A percentile compares a stretch with the other conserved stretches of the same genome.
phyloP scores from a whole-genome alignment of 2,113 vertebrate species.

The Camelus dromedarius region DNA sequence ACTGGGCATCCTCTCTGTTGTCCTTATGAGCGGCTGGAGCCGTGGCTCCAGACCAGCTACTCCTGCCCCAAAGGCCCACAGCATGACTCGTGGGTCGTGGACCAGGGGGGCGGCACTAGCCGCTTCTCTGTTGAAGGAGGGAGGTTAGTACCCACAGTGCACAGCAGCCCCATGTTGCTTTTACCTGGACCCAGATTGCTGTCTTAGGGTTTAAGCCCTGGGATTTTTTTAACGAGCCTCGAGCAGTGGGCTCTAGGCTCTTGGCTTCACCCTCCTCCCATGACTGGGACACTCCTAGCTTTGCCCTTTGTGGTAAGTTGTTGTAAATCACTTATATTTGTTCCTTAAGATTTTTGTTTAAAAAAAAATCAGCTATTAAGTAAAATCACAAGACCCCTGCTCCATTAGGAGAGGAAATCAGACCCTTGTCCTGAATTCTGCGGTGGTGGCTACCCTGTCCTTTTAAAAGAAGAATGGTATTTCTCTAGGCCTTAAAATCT shows the following conservation, averaged over 20 bases:
- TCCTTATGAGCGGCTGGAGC: not conserved
- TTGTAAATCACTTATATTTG: not conserved
- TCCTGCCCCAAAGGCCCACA: too few species aligned
- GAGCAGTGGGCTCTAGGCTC: rapidly evolving
- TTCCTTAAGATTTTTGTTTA: not conserved
- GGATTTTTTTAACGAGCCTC: not conserved
- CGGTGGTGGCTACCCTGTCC: not conserved
- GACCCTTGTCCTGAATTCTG: not conserved
- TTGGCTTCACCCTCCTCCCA: not conserved
- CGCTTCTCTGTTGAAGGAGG: not conserved
- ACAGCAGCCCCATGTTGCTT: not conserved
- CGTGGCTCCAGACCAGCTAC: not conserved
- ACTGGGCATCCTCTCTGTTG: not conserved
- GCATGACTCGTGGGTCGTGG: rapidly evolving
- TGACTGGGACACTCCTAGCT: not conserved
- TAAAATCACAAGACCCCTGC: not conserved
- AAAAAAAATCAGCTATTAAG: not conserved
- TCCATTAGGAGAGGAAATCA: not conserved
- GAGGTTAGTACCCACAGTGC: not conserved
- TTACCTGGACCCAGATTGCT: not conserved
- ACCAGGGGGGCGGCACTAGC: rapidly evolving
- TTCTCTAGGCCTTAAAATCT: not conserved
- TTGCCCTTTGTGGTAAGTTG: not conserved
- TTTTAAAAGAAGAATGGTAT: not conserved
- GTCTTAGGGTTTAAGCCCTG: not conserved